Evolutionary conservation across 2,888 invertebrate species (phyloP).

Genomic region (Cantharis lateralis): DNA sequence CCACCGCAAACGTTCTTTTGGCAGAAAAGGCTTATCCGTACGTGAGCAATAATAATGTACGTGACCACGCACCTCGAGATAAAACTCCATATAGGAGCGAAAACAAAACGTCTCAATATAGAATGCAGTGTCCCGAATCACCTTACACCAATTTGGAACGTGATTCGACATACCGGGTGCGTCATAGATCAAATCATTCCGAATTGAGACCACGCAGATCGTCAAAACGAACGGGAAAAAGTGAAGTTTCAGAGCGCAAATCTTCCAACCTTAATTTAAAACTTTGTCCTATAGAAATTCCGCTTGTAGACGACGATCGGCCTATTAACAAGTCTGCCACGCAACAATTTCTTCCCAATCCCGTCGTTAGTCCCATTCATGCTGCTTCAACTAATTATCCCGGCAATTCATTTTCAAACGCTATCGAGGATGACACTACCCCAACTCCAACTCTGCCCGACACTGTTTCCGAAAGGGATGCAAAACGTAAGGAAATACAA

Average conservation of each 20-base stretch:
- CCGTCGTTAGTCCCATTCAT: background rate
- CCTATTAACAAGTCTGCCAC: slow-evolving; percentile 4
- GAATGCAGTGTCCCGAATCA: slow-evolving; percentile 45
- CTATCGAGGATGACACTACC: slow-evolving; percentile 57
- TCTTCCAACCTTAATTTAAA: slow-evolving; percentile 55
- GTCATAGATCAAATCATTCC: slow-evolving; percentile 53
- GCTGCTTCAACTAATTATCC: background rate
- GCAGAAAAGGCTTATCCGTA: slow-evolving; percentile 71
- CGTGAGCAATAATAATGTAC: slow-evolving; percentile 52
- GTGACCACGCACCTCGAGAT: slow-evolving; percentile 58
- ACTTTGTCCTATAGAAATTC: slow-evolving; percentile 59
- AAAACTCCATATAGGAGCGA: slow-evolving; percentile 65
- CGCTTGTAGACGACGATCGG: slow-evolving; percentile 44
- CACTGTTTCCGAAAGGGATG: slow-evolving; percentile 72
- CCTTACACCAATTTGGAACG: slow-evolving; percentile 52
- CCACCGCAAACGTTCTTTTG: slow-evolving; percentile 67
- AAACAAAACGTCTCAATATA: slow-evolving; percentile 20
- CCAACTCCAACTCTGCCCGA: slow-evolving; percentile 60
- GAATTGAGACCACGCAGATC: slow-evolving; percentile 52
- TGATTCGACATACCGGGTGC: slow-evolving; percentile 47
- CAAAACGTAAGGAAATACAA: slow-evolving; percentile 81
- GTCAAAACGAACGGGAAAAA: slow-evolving; percentile 64
- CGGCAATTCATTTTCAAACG: slow-evolving; percentile 2
- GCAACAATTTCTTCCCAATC: background rate
- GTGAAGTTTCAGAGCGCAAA: slow-evolving; percentile 63